Percentiles rank a stretch among this genome's conserved stretches.
Evolutionary conservation across 2,888 invertebrate species (phyloP).

Genomic region (Cantharis flavilabris): DNA sequence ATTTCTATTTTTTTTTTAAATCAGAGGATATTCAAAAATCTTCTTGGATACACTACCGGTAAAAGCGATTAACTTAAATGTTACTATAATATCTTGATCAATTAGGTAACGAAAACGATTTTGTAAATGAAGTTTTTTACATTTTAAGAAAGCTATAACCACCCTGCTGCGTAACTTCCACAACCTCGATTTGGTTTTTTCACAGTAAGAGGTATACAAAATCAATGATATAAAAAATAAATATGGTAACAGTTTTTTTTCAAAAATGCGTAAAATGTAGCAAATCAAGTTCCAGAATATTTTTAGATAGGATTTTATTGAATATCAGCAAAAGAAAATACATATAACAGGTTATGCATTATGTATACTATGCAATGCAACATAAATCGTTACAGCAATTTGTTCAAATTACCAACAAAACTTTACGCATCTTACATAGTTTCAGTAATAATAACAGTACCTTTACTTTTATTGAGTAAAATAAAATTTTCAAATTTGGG

Average conservation of each 20-base stretch:
- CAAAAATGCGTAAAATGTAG: background rate
- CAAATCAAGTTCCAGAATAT: background rate
- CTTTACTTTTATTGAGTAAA: background rate
- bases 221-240: background rate
- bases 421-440: too few relatives aligned
- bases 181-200: background rate
- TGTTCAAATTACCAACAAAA: background rate
- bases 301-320: background rate
- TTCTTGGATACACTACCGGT: too few relatives aligned
- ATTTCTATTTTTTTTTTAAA: too few relatives aligned
- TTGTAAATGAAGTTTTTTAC: too few relatives aligned
- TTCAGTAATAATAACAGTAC: background rate
- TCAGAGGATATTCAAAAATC: too few relatives aligned
- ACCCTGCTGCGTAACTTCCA: too few relatives aligned
- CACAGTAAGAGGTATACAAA: background rate
- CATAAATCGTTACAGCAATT: background rate
- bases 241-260: background rate
- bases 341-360: background rate
- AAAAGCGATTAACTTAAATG: too few relatives aligned
- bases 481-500: background rate
- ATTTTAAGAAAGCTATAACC: too few relatives aligned
- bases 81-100: too few relatives aligned
- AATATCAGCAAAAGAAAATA: background rate
- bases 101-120: too few relatives aligned
- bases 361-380: background rate